phyloP scores from a whole-genome alignment of 2,113 vertebrate genomes.

The Gobio gobio region DNA sequence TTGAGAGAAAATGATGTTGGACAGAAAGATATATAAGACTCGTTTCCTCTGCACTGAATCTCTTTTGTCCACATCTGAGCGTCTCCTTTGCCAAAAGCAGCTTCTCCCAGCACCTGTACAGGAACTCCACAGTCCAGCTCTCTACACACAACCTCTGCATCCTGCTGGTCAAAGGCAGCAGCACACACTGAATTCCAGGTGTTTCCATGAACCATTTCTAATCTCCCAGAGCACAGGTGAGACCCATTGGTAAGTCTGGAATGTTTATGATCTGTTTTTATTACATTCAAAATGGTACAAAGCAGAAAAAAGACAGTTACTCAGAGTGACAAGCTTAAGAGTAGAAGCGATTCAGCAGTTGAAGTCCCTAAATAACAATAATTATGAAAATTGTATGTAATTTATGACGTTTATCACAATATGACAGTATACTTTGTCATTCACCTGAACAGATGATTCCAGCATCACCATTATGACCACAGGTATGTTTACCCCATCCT shows the following conservation, averaged over 20 bases:
- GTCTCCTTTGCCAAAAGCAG: conserved; percentile 7
- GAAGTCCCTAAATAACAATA: neutral
- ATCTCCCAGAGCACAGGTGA: neutral
- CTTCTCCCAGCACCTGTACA: no score
- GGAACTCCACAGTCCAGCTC: no score
- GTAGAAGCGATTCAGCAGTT: no score
- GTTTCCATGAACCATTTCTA: neutral
- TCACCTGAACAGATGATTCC: conserved; percentile 7
- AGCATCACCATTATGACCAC: neutral
- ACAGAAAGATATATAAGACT: conserved; percentile 6
- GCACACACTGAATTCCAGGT: neutral
- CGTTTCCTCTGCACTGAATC: neutral
- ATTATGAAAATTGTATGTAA: neutral
- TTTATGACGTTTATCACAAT: neutral
- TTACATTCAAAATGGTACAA: neutral
- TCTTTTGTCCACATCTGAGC: neutral
- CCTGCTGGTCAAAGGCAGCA: neutral
- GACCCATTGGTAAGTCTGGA: neutral
- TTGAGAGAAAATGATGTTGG: neutral
- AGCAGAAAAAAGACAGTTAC: neutral
- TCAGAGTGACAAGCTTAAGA: neutral
- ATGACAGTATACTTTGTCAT: neutral
- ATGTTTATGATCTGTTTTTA: neutral
- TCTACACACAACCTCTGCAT: no score
- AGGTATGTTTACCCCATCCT: neutral